Conservation (phyloP, 2,113 vertebrate species). For the Zootoca vivipara region DNA sequence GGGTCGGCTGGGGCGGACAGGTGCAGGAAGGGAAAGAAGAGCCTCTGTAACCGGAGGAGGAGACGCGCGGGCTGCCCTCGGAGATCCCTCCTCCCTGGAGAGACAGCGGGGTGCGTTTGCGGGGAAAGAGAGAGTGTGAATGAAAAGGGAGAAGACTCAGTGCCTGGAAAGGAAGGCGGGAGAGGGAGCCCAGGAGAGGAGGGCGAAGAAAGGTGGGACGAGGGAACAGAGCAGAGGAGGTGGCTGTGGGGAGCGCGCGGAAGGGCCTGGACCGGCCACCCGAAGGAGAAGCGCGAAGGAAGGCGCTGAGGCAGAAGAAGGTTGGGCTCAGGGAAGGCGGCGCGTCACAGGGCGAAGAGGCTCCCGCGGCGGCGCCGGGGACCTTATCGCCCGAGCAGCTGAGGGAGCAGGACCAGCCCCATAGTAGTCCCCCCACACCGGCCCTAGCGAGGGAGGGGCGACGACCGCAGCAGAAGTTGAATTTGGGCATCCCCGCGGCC, state of each 20-base stretch:
- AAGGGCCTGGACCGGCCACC: neutral
- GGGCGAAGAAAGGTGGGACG: no score
- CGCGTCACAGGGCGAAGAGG: neutral
- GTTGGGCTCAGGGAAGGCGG: conserved; percentile 38
- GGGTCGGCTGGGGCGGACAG: neutral
- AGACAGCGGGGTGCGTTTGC: neutral
- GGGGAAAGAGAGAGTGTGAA: neutral
- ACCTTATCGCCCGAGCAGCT: neutral
- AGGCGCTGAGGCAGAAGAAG: neutral
- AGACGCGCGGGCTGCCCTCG: neutral
- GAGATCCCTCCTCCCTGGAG: neutral
- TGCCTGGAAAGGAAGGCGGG: neutral
- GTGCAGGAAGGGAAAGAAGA: neutral
- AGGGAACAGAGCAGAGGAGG: neutral
- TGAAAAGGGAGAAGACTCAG: neutral
- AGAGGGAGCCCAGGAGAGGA: neutral
- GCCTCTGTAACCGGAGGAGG: neutral
- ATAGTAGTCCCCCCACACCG: neutral
- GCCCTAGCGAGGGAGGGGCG: neutral
- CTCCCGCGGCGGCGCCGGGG: no score
- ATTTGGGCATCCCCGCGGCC: neutral
- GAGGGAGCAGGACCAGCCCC: neutral
- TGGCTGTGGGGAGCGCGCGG: neutral
- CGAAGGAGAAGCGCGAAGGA: conserved; percentile 14
- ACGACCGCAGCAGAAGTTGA: neutral